These are phyloP conservation scores for Vulpes lagopus DNA, from an alignment of 2,113 vertebrate genomes.

Conservation along the genomic window DNA sequence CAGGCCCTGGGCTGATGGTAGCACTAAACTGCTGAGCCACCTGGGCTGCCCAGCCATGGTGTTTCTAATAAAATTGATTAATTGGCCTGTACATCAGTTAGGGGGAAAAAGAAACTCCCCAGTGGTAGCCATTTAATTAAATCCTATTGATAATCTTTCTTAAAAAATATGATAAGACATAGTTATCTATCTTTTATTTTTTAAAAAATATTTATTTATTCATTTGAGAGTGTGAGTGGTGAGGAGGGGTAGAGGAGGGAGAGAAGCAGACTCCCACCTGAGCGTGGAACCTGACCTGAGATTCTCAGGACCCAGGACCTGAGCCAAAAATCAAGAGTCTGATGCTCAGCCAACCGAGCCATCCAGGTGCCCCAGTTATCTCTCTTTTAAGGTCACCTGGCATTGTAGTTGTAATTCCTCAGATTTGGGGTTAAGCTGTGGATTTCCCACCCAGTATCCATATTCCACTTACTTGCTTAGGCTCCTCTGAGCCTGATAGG, in stretches of 20 bases:
- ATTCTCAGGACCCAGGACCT: not conserved
- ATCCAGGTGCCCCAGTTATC: not conserved
- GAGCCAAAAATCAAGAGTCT: not conserved
- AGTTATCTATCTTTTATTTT: not conserved
- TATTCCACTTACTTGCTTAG: not conserved
- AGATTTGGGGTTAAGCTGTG: not conserved
- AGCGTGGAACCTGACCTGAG: not conserved
- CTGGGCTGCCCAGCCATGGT: not conserved
- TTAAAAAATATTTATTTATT: no score
- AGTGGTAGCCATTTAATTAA: not conserved
- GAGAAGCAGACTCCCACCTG: not conserved
- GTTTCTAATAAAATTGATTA: not conserved
- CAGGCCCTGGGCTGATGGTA: no score
- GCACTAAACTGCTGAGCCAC: no score
- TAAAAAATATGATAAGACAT: not conserved
- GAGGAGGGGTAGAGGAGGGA: not conserved
- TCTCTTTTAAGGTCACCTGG: not conserved
- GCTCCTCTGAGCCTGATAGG: not conserved
- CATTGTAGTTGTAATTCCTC: not conserved
- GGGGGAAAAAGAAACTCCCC: not conserved
- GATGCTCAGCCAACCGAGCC: not conserved
- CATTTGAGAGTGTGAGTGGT: not conserved
- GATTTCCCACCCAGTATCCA: not conserved
- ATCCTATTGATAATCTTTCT: not conserved
- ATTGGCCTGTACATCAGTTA: not conserved